phyloP scores from a whole-genome alignment of 2,797 vertebrate genomes.

The Chaetophractus vellerosus region DNA sequence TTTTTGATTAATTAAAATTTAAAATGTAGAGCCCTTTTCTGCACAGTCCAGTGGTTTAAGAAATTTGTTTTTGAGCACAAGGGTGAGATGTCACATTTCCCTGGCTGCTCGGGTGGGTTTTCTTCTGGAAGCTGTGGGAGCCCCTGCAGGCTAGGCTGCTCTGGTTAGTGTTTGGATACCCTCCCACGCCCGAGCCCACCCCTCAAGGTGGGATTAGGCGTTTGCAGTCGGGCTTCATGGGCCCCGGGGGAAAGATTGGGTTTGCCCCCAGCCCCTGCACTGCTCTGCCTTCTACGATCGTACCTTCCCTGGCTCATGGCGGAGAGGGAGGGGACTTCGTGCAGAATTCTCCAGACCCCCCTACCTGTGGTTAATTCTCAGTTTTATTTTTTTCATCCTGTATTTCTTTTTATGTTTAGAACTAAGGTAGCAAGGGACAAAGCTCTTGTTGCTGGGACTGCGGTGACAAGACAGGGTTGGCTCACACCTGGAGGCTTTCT shows the following conservation, averaged over 20 bases:
- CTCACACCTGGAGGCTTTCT: background rate
- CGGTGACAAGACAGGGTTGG: background rate
- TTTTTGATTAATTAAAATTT: too few relatives aligned
- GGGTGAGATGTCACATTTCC: background rate
- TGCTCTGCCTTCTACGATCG: background rate
- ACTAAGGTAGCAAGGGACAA: background rate
- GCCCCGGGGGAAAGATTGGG: background rate
- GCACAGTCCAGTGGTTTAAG: too few relatives aligned
- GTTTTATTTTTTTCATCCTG: background rate
- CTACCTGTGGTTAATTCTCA: background rate
- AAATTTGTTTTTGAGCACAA: background rate
- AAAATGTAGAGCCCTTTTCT: background rate
- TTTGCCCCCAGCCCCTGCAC: fast-evolving
- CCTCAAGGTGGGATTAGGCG: background rate
- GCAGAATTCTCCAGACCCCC: background rate
- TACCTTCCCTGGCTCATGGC: fast-evolving
- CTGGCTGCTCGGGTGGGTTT: fast-evolving
- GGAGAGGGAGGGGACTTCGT: background rate
- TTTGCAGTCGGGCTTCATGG: background rate
- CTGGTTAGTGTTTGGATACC: background rate
- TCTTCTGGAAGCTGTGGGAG: background rate
- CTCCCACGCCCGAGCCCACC: background rate
- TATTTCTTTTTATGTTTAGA: background rate
- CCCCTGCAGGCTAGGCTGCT: background rate
- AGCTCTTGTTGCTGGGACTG: background rate